Base-by-base conservation (phyloP, 1,140 invertebrate species). In the Anastatus disparis region DNA sequence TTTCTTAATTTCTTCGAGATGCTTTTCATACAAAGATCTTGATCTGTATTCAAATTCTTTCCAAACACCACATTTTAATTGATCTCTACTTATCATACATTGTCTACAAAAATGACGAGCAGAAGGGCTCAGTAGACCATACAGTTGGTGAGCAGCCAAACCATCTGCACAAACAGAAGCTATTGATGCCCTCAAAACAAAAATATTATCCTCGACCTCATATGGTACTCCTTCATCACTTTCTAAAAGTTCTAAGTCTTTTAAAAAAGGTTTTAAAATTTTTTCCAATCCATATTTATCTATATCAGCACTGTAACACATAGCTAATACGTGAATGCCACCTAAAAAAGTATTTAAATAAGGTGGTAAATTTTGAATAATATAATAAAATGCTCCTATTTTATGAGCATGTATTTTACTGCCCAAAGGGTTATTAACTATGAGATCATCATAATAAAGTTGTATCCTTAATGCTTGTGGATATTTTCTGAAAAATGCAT, bases 401-500 rank as follows among this genome's bases (percentile, higher is more conserved):
- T 71, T 71, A 35, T 71, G 70, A 4, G 27, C 6, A 24, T 50
- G 62, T 7, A 59, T 42, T 64, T 64, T 55, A 13, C 59, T 42
- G 7, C 59, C 69, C 1, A 71, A 24, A 27, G 59, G 48, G 27
- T 71, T 71, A 29, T 71, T 71, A 10, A 71, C 59, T 9, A 64
- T 31, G 2, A 71, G 2, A 3, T 71, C 59, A 48, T 71, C 69
- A 63, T 69, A 61, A 50, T 69, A 69, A 2, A 69, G 26, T 13
- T 50, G 27, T n/a, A 69, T 50, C 17, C 55, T 50, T 0, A 69
- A n/a, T 13, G 56, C 55, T 20, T 2, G 15, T 9, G 20, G 42
- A 40, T 61, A 69, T 61, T 61, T 69, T 52, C 50, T 0, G 27
- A 69, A n/a, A 69, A 75, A 66, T 27, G 53, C 42, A 69, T 69